A percentile compares a stretch with the other conserved stretches of the same genome.
Evolutionary conservation across 2,113 vertebrate species (phyloP).

Genomic region (Sisor rabdophorus): DNA sequence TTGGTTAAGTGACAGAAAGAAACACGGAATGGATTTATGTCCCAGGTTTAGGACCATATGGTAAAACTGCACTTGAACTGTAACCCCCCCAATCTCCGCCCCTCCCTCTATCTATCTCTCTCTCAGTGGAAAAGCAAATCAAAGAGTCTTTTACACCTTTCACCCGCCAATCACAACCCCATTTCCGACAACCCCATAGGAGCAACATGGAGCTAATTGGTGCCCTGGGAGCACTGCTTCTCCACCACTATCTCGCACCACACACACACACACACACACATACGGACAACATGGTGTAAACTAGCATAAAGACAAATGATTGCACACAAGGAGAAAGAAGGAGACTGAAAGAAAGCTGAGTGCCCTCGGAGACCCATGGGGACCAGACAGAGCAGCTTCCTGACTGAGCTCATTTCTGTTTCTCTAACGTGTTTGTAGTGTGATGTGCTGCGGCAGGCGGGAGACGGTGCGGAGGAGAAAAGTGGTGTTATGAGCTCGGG

Average conservation of each 20-base stretch:
- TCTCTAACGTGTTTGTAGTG: constrained; percentile 17
- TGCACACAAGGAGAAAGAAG: constrained; percentile 21
- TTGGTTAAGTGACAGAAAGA: constrained; percentile 42
- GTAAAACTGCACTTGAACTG: constrained; percentile 68
- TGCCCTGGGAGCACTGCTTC: constrained; percentile 63
- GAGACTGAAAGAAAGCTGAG: constrained; percentile 24
- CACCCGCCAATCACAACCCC: constrained; percentile 71
- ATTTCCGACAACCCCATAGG: constrained; percentile 64
- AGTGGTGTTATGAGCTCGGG: constrained; percentile 19
- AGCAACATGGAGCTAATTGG: constrained; percentile 68
- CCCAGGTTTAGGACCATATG: constrained; percentile 47
- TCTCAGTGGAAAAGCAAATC: constrained; percentile 70
- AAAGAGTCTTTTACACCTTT: constrained; percentile 78
- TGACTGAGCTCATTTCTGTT: constrained; percentile 24
- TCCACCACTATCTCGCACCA: constrained; percentile 44
- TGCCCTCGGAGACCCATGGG: constrained; percentile 13
- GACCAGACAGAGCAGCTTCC: constrained; percentile 17
- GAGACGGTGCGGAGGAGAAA: neutral
- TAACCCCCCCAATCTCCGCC: constrained; percentile 39
- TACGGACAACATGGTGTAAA: constrained; percentile 34
- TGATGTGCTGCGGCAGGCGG: constrained; percentile 10
- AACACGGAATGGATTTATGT: constrained; percentile 38
- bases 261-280: constrained; percentile 34
- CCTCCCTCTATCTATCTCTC: neutral
- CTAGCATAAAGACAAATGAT: constrained; percentile 19